Conservation (phyloP, 2,113 vertebrate species). For the Misgurnus mizolepis region DNA sequence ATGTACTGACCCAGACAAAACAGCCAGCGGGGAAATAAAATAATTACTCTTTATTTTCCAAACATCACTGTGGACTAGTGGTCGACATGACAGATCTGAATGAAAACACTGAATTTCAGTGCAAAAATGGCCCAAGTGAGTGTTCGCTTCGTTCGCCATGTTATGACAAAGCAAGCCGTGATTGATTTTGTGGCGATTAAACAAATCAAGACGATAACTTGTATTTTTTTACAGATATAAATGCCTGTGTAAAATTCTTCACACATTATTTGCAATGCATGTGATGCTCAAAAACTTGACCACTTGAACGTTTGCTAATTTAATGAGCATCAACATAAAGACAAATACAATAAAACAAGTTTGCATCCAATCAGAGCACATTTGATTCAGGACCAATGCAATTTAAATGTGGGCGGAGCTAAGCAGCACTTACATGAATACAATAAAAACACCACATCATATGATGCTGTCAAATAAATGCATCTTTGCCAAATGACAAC, state of each 20-base stretch:
- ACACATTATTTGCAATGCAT: too few relatives aligned
- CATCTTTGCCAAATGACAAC: neutral
- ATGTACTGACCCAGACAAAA: slow-evolving; percentile 12
- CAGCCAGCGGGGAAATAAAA: neutral
- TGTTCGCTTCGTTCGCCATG: neutral
- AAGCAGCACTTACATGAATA: neutral
- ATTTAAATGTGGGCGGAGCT: neutral
- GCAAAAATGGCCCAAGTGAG: neutral
- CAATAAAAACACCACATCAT: neutral
- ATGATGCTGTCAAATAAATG: neutral
- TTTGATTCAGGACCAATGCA: neutral
- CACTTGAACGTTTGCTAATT: too few relatives aligned
- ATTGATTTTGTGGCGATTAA: neutral
- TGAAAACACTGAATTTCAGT: neutral
- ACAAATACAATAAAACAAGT: too few relatives aligned
- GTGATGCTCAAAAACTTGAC: too few relatives aligned
- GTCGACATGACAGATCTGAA: neutral
- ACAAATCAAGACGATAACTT: neutral
- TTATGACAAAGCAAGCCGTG: neutral
- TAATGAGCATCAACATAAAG: too few relatives aligned
- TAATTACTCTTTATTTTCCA: neutral
- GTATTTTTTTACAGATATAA: neutral
- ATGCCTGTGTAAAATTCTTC: too few relatives aligned
- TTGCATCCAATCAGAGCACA: too few relatives aligned
- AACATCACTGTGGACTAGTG: neutral